These are phyloP conservation scores for Cheirogaleus major DNA, from an alignment of 2,797 vertebrate species.

Conservation along the genomic window DNA sequence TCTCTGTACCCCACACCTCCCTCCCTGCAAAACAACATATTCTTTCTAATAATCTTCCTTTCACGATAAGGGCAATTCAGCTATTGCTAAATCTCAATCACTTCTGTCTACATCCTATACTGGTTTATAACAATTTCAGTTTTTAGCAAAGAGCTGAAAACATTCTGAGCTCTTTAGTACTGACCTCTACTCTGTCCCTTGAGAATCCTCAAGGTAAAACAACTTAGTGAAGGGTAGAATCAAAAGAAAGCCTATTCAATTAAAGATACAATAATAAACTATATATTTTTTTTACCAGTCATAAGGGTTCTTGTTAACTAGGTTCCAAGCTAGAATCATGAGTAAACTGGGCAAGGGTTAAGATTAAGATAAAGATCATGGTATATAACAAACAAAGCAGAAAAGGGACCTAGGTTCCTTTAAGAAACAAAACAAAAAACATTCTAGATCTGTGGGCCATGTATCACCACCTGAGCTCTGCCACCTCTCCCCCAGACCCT, in stretches of 20 bases:
- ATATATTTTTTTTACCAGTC: neutral
- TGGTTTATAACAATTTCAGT: conserved; percentile 10
- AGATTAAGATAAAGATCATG: neutral
- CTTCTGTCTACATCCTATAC: neutral
- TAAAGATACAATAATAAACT: neutral
- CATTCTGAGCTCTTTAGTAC: neutral
- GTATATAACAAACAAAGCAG: no score
- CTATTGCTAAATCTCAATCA: neutral
- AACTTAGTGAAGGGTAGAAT: neutral
- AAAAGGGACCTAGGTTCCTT: no score
- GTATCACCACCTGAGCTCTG: no score
- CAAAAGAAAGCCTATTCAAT: neutral
- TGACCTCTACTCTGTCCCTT: neutral
- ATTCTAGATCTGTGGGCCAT: no score
- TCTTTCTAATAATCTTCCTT: neutral
- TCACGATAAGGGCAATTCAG: neutral
- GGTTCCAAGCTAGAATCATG: neutral
- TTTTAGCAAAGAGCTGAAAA: neutral
- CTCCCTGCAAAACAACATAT: neutral
- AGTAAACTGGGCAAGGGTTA: neutral
- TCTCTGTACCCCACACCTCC: neutral
- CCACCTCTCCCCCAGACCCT: no score
- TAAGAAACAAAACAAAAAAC: no score
- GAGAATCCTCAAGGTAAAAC: conserved; percentile 7
- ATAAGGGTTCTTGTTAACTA: neutral